phyloP scores from a whole-genome alignment of 1,140 invertebrate genomes.

The Aphis craccivora region DNA sequence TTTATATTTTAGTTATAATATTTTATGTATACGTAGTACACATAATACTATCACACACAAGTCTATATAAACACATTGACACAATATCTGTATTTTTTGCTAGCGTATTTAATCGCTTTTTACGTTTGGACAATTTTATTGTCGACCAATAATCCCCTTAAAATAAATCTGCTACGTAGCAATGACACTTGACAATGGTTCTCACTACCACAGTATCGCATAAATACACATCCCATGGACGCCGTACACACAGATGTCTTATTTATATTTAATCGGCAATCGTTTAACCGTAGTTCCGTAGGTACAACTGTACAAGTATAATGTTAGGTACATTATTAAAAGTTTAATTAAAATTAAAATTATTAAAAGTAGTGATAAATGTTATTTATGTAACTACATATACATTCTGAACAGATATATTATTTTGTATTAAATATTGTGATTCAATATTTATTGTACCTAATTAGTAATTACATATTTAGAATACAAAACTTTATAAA shows the following conservation, averaged over 20 bases:
- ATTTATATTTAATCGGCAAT: not conserved
- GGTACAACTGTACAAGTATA: not conserved
- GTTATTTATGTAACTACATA: not conserved
- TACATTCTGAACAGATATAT: not conserved
- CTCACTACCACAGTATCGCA: not conserved
- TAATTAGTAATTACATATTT: not conserved
- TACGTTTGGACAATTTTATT: slow-evolving; percentile 39
- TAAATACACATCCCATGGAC: not conserved
- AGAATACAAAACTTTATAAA: not conserved
- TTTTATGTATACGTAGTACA: slow-evolving; percentile 15
- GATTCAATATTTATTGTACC: not conserved
- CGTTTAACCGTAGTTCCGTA: not conserved
- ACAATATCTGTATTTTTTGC: not conserved
- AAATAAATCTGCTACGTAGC: not conserved
- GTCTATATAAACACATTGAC: slow-evolving; percentile 27
- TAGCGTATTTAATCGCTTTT: slow-evolving; percentile 13
- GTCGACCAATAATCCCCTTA: slow-evolving; percentile 41
- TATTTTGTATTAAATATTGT: not conserved
- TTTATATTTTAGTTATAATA: slow-evolving; percentile 6
- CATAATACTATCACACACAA: not conserved
- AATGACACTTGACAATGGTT: slow-evolving; percentile 44
- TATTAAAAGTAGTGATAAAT: not conserved
- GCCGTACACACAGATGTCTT: not conserved
- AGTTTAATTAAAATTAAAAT: not conserved
- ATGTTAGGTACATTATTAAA: not conserved